These are phyloP conservation scores for Pteronura brasiliensis DNA, from an alignment of 2,113 vertebrate species.

Conservation along the genomic window DNA sequence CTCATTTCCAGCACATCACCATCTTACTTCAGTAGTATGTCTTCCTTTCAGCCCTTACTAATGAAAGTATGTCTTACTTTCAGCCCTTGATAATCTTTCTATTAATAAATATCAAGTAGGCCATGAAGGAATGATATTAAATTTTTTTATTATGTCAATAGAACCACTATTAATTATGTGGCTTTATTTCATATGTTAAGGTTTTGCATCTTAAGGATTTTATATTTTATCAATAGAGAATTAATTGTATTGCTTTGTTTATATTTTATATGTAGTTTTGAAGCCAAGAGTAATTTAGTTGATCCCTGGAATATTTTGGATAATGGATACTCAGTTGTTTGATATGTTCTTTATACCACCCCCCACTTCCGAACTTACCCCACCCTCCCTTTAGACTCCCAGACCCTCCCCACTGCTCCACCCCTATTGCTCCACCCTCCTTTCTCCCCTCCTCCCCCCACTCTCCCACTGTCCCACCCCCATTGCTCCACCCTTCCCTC, in stretches of 20 bases:
- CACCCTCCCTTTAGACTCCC: not conserved
- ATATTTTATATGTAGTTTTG: not conserved
- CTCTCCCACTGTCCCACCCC: no score
- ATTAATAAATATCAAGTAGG: not conserved
- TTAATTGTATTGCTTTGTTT: not conserved
- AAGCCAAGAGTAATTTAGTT: not conserved
- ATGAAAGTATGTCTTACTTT: not conserved
- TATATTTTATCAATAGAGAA: not conserved
- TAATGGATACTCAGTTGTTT: not conserved
- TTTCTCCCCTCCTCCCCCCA: no score
- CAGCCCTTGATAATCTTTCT: not conserved
- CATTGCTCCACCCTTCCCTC: not conserved
- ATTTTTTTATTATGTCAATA: not conserved
- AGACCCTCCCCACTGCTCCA: no score
- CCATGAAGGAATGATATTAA: not conserved
- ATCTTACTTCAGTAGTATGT: not conserved
- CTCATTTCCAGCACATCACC: not conserved
- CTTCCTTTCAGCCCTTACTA: not conserved
- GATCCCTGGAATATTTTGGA: not conserved
- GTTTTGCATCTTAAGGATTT: not conserved
- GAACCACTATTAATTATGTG: not conserved
- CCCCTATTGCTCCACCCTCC: no score
- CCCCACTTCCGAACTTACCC: not conserved
- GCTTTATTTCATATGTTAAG: not conserved
- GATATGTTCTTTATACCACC: not conserved